A percentile compares a stretch with the other conserved stretches of the same genome.
Conservation (phyloP, 2,888 invertebrate genomes). For the Achlya flavicornis region DNA sequence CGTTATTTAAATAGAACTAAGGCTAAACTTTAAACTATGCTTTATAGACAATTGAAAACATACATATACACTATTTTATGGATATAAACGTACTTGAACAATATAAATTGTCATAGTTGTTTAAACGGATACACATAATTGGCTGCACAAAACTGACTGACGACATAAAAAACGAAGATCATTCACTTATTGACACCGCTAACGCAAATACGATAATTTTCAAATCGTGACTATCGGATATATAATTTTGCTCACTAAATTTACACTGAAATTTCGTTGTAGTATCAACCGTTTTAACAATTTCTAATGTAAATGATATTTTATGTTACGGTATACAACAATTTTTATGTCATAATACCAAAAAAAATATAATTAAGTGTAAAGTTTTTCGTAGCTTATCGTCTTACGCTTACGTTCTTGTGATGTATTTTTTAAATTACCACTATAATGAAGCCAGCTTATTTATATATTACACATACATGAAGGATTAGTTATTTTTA, state of each 20-base stretch:
- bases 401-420: neutral
- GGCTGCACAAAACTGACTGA: slow-evolving; percentile 8
- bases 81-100: neutral
- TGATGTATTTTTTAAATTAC: neutral
- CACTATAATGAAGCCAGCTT: neutral
- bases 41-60: too few relatives aligned
- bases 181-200: slow-evolving; percentile 13
- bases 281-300: neutral
- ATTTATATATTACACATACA: neutral
- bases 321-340: too few relatives aligned
- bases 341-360: too few relatives aligned
- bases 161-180: slow-evolving; percentile 15
- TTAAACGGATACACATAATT: neutral
- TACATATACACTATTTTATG: neutral
- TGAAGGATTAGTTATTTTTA: neutral
- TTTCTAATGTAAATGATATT: neutral
- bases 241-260: slow-evolving; percentile 12
- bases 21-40: too few relatives aligned
- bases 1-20: too few relatives aligned
- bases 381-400: neutral
- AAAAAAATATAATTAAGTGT: neutral
- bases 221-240: slow-evolving; percentile 18
- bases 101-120: neutral
- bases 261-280: slow-evolving; percentile 12
- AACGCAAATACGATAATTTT: slow-evolving; percentile 12